These are phyloP conservation scores for Morpho achilles DNA, from an alignment of 2,888 invertebrate genomes.

Conservation along the genomic window DNA sequence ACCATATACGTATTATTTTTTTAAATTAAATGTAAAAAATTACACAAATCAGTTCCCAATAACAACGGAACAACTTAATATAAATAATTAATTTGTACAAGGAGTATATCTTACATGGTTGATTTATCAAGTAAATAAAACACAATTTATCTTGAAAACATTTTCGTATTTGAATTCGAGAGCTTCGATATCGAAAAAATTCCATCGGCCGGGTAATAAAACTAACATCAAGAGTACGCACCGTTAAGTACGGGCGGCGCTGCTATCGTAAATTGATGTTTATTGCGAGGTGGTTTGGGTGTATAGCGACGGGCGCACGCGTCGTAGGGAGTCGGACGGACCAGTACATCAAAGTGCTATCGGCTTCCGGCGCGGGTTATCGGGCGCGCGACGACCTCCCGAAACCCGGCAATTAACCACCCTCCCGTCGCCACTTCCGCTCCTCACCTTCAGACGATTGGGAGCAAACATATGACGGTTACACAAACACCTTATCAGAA, in stretches of 20 bases:
- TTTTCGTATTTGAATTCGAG: conserved; percentile 14
- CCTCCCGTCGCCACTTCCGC: conserved; percentile 44
- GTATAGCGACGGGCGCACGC: conserved; percentile 33
- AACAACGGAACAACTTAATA: neutral
- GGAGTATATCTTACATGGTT: neutral
- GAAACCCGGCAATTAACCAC: conserved; percentile 68
- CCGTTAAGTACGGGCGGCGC: conserved; percentile 14
- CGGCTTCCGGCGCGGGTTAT: conserved; percentile 75
- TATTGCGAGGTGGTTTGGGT: conserved; percentile 12
- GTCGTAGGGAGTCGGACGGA: conserved; percentile 52
- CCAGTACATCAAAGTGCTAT: conserved; percentile 71
- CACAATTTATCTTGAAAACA: conserved; percentile 16
- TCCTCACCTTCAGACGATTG: conserved; percentile 36
- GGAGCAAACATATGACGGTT: conserved; percentile 33
- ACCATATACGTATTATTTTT: no score
- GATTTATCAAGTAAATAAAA: conserved; percentile 10
- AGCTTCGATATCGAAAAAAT: conserved; percentile 20
- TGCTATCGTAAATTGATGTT: conserved; percentile 8
- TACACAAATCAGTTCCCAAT: no score
- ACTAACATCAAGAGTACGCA: conserved; percentile 19
- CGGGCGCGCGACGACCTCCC: conserved; percentile 60
- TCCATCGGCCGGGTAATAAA: conserved; percentile 22
- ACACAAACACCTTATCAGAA: conserved; percentile 27
- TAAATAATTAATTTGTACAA: conserved; percentile 6
- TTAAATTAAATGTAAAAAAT: no score